Conservation (phyloP, 2,113 vertebrate species). For the Spea bombifrons region DNA sequence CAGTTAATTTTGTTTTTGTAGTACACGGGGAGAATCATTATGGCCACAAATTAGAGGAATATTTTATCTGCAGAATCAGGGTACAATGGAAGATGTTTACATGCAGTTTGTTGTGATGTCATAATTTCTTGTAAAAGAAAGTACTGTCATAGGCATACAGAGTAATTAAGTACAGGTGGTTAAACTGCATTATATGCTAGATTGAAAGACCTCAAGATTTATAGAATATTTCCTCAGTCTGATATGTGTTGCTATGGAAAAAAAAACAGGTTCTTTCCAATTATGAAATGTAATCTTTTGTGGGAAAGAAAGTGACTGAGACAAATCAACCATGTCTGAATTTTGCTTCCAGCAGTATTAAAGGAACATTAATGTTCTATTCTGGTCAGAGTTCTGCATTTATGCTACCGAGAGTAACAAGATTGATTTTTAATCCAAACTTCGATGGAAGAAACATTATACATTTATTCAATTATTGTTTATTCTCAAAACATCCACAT, state of each 20-base stretch:
- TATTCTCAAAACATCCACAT: conserved; percentile 39
- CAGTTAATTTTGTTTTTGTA: too few relatives aligned
- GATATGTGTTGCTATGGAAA: neutral
- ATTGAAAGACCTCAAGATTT: neutral
- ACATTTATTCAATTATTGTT: conserved; percentile 47
- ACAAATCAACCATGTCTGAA: conserved; percentile 45
- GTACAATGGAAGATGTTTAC: too few relatives aligned
- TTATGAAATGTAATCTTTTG: conserved; percentile 37
- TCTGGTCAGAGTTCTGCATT: conserved; percentile 37
- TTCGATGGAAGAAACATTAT: conserved; percentile 35
- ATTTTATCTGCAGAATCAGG: too few relatives aligned
- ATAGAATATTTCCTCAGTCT: neutral
- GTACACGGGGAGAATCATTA: too few relatives aligned
- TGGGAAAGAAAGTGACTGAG: conserved; percentile 36
- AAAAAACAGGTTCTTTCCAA: conserved; percentile 37
- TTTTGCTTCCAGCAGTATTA: conserved; percentile 42
- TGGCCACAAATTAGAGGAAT: too few relatives aligned
- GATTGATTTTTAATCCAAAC: conserved; percentile 48
- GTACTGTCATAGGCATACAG: too few relatives aligned
- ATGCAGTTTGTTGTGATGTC: too few relatives aligned
- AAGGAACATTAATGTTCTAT: conserved; percentile 44
- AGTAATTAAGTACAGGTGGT: too few relatives aligned
- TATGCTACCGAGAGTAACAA: conserved; percentile 42
- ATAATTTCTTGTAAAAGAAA: too few relatives aligned
- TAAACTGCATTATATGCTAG: too few relatives aligned